Evolutionary conservation across 2,113 vertebrate species (phyloP).

Genomic region (Dipodomys merriami): DNA sequence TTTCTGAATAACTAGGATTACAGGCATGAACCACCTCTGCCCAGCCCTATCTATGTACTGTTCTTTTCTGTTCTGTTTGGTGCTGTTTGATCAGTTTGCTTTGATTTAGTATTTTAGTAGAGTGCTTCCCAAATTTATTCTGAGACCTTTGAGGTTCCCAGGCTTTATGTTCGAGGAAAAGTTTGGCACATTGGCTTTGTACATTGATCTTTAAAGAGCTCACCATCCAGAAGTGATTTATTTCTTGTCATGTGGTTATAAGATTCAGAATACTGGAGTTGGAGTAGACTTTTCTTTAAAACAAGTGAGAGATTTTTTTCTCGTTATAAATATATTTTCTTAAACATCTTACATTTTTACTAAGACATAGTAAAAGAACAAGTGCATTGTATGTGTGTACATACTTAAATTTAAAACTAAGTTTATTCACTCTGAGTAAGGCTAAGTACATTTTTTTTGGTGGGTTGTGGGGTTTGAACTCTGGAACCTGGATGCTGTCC

Average conservation of each 20-base stretch:
- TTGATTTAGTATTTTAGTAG: neutral
- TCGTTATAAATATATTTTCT: constrained; percentile 37
- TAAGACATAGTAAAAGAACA: neutral
- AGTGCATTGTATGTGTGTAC: neutral
- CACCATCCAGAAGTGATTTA: neutral
- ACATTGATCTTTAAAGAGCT: neutral
- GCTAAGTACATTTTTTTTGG: neutral
- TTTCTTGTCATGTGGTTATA: neutral
- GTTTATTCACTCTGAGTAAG: neutral
- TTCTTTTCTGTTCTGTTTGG: no score
- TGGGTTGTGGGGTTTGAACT: no score
- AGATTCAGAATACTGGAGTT: neutral
- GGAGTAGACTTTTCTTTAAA: neutral
- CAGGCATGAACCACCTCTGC: no score
- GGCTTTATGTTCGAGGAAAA: neutral
- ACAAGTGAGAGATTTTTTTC: neutral
- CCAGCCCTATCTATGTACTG: no score
- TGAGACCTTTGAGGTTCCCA: neutral
- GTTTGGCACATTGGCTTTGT: neutral
- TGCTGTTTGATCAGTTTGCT: no score
- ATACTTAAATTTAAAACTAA: constrained; percentile 6
- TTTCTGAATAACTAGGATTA: no score
- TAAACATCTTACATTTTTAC: constrained; percentile 29
- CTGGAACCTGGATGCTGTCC: no score
- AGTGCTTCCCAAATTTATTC: constrained; percentile 1